A percentile compares a stretch with the other conserved stretches of the same genome.
phyloP scores from a whole-genome alignment of 2,888 invertebrate species.

The Sarcophaga rosellei region DNA sequence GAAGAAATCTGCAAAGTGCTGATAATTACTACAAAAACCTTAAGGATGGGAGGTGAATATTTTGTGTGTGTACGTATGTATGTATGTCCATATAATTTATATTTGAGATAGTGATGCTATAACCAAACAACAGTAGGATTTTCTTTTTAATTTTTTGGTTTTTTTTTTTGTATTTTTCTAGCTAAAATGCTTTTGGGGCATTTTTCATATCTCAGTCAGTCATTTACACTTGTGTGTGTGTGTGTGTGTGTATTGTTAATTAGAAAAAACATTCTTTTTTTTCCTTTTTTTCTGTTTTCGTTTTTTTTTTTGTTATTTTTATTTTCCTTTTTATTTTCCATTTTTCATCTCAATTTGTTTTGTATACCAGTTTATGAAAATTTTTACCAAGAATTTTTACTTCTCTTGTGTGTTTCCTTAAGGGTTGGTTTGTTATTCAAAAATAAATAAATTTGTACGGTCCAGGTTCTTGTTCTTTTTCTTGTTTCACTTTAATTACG shows the following conservation, averaged over 20 bases:
- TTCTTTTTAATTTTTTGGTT: too few relatives aligned
- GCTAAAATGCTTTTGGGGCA: slow-evolving; percentile 29
- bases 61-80: neutral
- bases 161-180: neutral
- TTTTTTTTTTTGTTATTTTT: too few relatives aligned
- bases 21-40: slow-evolving; percentile 64
- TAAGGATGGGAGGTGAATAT: neutral
- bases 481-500: too few relatives aligned
- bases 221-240: slow-evolving; percentile 56
- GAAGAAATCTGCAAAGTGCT: slow-evolving; percentile 65
- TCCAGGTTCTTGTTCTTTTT: too few relatives aligned
- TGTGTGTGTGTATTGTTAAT: neutral
- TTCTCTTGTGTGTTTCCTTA: neutral
- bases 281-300: too few relatives aligned
- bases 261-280: neutral
- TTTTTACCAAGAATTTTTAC: neutral
- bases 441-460: too few relatives aligned
- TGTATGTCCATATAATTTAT: neutral
- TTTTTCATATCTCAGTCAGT: slow-evolving; percentile 53
- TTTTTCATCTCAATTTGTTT: neutral
- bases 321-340: neutral
- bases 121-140: neutral
- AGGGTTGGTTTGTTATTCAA: too few relatives aligned
- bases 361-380: neutral
- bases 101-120: neutral